Base-by-base conservation (phyloP, 2,797 vertebrate genomes). In the Dallia pectoralis region DNA sequence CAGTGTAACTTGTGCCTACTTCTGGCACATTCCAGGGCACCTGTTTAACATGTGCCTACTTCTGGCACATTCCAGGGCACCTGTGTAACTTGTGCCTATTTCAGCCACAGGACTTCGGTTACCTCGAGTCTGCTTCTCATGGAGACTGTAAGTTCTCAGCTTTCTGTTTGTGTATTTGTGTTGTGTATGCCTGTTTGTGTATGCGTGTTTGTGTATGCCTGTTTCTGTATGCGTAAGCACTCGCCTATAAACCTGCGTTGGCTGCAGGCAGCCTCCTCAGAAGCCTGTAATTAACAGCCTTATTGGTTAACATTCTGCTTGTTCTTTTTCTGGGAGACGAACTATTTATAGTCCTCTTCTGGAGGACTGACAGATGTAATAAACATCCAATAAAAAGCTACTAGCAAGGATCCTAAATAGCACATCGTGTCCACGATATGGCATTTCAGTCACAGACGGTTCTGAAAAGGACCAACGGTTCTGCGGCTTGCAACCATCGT, bases 211-310 rank as follows among this genome's bases (percentile, higher is more conserved):
- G 51, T 53, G 51, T 22, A n/a, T 22, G 51, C 11, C 16, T 2
- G 48, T 51, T 15, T 5, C 3, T 51, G 48, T 3, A 18, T 51
- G 48, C 16, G 63, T 16, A 73, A 77, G 69, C 65, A 74, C 77
- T 74, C 67, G 80, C 86, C 82, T 75, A 77, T 89, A 86, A 88
- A 87, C 79, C 76, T 74, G 75, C 73, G 80, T 75, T 70, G 22
- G 77, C 81, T 85, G 79, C 56, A 86, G 79, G 81, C 84, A 51
- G 70, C 74, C 64, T 82, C 82, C 76, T 71, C 74, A 73, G 77
- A 73, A 85, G 75, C 76, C 82, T 89, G 77, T 90, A 90, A 90
- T 92, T 91, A 91, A 81, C 74, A 74, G 77, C 78, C 85, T 87
- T 79, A 56, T 44, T 44, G 40, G 68, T 74, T 67, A 77, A 77